Percentiles rank a stretch among this genome's conserved stretches.
These are phyloP conservation scores for Antedon mediterranea DNA, from an alignment of 53 echinoderm and acorn worm species.

Conservation along the genomic window DNA sequence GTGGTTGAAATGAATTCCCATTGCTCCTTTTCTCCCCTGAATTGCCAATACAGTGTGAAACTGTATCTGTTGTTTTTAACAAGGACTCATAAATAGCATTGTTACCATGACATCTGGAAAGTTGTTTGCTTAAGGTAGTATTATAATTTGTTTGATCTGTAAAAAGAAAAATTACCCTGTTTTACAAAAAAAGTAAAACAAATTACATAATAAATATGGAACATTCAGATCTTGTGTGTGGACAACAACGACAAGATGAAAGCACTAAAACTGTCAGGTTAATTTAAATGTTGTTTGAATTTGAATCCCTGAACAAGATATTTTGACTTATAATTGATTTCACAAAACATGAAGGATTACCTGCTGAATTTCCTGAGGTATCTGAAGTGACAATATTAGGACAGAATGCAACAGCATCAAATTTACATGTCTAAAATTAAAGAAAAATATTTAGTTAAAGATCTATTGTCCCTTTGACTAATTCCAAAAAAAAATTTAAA, in stretches of 20 bases:
- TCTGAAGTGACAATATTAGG: slow-evolving; percentile 62
- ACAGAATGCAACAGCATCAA: slow-evolving; percentile 84
- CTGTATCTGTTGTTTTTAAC: neutral
- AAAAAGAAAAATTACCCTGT: neutral
- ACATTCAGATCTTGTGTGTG: no score
- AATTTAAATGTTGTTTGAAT: no score
- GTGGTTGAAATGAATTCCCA: neutral
- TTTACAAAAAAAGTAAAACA: neutral
- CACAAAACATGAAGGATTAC: slow-evolving; percentile 17
- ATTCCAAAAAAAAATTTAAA: no score
- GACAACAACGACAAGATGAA: no score
- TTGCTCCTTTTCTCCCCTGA: neutral
- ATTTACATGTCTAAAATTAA: slow-evolving; percentile 35
- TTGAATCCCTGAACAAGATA: no score
- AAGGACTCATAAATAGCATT: slow-evolving; percentile 9
- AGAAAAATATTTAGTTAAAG: neutral
- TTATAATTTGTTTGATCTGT: slow-evolving; percentile 47
- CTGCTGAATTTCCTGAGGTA: slow-evolving; percentile 48
- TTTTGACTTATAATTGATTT: no score
- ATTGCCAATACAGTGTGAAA: neutral
- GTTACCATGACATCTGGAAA: slow-evolving; percentile 46
- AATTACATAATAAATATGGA: no score
- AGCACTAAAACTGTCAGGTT: no score
- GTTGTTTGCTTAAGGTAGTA: slow-evolving; percentile 40
- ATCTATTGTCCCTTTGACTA: no score